A percentile compares a stretch with the other conserved stretches of the same genome.
These are phyloP conservation scores for Sebastes hubbsi DNA, from an alignment of 2,797 vertebrate species.

Conservation along the genomic window DNA sequence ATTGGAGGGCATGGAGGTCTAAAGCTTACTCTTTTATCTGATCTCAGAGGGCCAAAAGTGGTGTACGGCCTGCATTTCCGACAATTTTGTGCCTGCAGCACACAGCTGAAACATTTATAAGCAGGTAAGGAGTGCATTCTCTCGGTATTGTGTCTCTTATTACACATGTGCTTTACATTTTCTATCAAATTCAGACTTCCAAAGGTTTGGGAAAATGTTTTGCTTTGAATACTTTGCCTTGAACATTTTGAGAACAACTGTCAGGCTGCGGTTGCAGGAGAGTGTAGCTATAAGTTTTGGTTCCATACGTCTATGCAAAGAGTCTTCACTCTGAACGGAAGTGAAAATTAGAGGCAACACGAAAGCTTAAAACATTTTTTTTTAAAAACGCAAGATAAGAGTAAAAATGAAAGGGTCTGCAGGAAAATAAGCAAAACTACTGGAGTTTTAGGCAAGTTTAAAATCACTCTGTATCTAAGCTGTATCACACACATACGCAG, in stretches of 20 bases:
- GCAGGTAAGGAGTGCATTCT: slow-evolving; percentile 6
- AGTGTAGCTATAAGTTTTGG: background rate
- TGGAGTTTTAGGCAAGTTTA: background rate
- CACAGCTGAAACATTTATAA: slow-evolving; percentile 22
- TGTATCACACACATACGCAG: background rate
- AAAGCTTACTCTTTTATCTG: slow-evolving; percentile 51
- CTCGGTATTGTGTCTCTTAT: background rate
- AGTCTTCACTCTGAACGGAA: background rate
- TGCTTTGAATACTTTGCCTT: background rate
- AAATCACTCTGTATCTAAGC: background rate
- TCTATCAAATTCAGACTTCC: background rate
- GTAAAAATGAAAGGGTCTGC: background rate
- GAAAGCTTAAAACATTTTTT: background rate
- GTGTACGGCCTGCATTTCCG: background rate
- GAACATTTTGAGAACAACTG: background rate
- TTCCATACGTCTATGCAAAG: background rate
- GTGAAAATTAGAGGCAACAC: background rate
- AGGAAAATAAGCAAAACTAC: background rate
- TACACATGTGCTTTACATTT: background rate
- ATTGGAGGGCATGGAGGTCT: slow-evolving; percentile 43
- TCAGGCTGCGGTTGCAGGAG: background rate
- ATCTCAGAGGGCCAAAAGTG: slow-evolving; percentile 36
- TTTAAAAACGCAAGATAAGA: background rate
- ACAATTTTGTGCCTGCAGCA: slow-evolving; percentile 25
- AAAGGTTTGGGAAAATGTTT: background rate